Conservation (phyloP, 2,888 invertebrate genomes). For the Monopis laevigella region DNA sequence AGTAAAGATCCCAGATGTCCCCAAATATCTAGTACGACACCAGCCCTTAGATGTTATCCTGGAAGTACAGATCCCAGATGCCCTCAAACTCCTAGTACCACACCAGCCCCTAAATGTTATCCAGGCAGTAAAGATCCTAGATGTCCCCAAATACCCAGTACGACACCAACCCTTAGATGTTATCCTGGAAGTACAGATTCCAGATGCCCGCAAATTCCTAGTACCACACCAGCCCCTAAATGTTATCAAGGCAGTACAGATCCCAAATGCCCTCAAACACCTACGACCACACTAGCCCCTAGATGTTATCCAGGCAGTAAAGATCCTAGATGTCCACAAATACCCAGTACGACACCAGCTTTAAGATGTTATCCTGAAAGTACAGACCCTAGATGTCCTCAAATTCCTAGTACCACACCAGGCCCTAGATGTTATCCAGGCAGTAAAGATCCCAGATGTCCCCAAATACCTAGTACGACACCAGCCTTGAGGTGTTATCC, state of each 20-base stretch:
- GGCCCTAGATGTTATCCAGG: constrained; percentile 33
- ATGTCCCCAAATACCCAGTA: too few relatives aligned
- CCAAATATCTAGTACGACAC: constrained; percentile 25
- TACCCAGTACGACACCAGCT: constrained; percentile 25
- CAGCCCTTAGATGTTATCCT: constrained; percentile 24
- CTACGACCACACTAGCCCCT: constrained; percentile 24
- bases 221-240: constrained; percentile 21
- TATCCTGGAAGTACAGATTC: too few relatives aligned
- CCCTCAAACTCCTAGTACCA: constrained; percentile 26
- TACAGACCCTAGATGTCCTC: constrained; percentile 31
- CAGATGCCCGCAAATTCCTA: constrained; percentile 30
- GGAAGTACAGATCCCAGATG: constrained; percentile 31
- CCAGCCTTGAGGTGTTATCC: too few relatives aligned
- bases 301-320: constrained; percentile 22
- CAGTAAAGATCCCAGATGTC: constrained; percentile 27
- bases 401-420: constrained; percentile 23
- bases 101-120: constrained; percentile 25
- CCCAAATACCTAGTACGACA: too few relatives aligned
- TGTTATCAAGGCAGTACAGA: constrained; percentile 25
- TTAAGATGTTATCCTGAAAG: constrained; percentile 27
- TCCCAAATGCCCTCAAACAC: constrained; percentile 22
- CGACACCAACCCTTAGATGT: too few relatives aligned
- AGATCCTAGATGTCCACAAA: constrained; percentile 23
- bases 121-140: constrained; percentile 33
- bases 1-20: constrained; percentile 23